Base-by-base conservation (phyloP, 2,113 vertebrate genomes). In the Phylloscopus trochilus region DNA sequence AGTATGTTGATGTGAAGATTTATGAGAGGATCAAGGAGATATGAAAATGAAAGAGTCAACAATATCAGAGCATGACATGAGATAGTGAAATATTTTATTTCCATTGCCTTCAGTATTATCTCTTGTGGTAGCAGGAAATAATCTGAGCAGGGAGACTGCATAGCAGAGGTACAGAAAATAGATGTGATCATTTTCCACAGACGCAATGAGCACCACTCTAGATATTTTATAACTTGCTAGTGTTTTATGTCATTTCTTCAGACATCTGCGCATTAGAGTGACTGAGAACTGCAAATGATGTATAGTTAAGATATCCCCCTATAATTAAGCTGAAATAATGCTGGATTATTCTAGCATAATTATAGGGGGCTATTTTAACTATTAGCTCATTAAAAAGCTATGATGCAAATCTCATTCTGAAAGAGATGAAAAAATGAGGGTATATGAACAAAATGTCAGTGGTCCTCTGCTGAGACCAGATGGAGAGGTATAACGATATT, bases 341-440 rank as follows among this genome's bases (percentile, higher is more conserved):
- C 90, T 82, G 95, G 83, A 97, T 97, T 97, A 97, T 96, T 97
- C 94, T 90, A 95, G 95, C 28, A 2, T 97, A 97, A 97, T 97
- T 97, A 97, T 94, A 97, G 95, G 83, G 90, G 96, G 13, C 84
- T 97, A 97, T 97, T 97, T 97, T 97, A 96, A 97, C 95, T 97
- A 97, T 97, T 97, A 97, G 97, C 84, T 97, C 96, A 96, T 97
- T 96, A 97, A 95, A 97, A 97, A 94, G 87, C 96, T 97, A 89
- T 96, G 96, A 97, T 97, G 96, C 94, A 97, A 94, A 97, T 96
- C 84, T 87, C 12, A 4, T 70, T 93, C 92, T 96, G 87, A 95
- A 94, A 95, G 78, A 78, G 66, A 94, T 0, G 2, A 68, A 85
- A 78, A 95, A 94, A 96, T 60, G 66, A 96, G 89, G 47, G 56